A percentile compares a stretch with the other conserved stretches of the same genome.
phyloP scores from a whole-genome alignment of 2,113 vertebrate genomes.

The Seriola quinqueradiata region DNA sequence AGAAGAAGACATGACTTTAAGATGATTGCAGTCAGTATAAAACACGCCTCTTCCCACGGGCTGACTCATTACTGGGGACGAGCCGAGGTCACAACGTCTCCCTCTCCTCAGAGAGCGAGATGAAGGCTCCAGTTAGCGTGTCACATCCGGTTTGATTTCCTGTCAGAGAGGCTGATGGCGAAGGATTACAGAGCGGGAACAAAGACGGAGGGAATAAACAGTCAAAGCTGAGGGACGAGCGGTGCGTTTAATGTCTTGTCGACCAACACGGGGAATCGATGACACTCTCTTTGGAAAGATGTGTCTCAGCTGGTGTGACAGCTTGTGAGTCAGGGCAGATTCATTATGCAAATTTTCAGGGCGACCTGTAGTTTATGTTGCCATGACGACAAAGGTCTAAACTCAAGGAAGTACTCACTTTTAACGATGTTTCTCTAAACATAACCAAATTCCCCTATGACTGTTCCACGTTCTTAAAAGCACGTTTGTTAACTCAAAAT shows the following conservation, averaged over 20 bases:
- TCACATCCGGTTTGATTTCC: constrained; percentile 64
- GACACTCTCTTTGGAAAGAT: constrained; percentile 12
- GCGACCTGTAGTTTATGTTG: too few species aligned
- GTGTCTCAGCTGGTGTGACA: too few species aligned
- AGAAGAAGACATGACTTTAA: background rate
- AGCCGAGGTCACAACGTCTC: constrained; percentile 31
- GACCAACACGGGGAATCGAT: constrained; percentile 16
- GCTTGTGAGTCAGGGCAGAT: too few species aligned
- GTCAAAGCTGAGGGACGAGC: background rate
- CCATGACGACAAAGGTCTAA: too few species aligned
- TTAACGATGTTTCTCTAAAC: too few species aligned
- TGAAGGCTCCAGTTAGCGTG: constrained; percentile 32
- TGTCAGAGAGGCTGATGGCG: constrained; percentile 52
- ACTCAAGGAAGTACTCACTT: too few species aligned
- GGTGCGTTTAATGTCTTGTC: constrained; percentile 27
- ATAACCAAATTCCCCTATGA: too few species aligned
- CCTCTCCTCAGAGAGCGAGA: constrained; percentile 28
- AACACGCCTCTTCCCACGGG: background rate
- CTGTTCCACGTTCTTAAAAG: too few species aligned
- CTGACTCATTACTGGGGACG: constrained; percentile 4
- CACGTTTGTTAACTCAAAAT: too few species aligned
- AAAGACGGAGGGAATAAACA: constrained; percentile 14
- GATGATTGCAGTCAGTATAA: background rate
- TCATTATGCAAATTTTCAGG: too few species aligned
- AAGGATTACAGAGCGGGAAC: constrained; percentile 25